Conservation (phyloP, 2,888 invertebrate species). For the Drosophila melanosoma region DNA sequence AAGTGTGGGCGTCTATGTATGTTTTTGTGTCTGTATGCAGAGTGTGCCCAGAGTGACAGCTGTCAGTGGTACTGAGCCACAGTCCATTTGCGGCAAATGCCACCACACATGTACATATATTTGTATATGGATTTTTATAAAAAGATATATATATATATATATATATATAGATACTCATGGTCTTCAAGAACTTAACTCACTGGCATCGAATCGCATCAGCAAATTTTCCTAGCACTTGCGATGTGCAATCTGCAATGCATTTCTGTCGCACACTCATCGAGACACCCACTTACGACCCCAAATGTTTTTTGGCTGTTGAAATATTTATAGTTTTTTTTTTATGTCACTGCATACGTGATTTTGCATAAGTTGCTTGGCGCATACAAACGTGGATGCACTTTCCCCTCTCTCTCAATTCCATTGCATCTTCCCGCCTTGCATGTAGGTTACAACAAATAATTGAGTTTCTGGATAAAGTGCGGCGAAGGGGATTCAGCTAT, state of each 20-base stretch:
- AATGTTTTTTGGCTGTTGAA: constrained; percentile 61
- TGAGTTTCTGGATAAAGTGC: not conserved
- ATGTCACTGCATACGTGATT: constrained; percentile 67
- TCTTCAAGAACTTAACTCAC: constrained; percentile 6
- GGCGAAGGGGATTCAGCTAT: not conserved
- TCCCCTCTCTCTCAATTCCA: not conserved
- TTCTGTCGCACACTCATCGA: constrained; percentile 15
- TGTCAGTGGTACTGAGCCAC: constrained; percentile 59
- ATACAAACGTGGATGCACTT: constrained; percentile 3
- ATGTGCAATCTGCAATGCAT: constrained; percentile 34
- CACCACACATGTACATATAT: constrained; percentile 8
- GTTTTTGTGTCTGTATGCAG: not conserved
- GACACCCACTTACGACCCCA: constrained; percentile 29
- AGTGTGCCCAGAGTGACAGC: constrained; percentile 46
- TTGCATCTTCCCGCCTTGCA: not conserved
- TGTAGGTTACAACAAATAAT: constrained; percentile 29
- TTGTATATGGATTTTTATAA: not conserved
- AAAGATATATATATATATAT: not conserved
- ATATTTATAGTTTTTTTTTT: constrained; percentile 67
- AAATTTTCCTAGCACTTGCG: constrained; percentile 3
- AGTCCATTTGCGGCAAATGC: constrained; percentile 21
- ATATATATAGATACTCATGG: not conserved
- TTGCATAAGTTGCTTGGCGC: constrained; percentile 62
- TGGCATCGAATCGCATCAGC: constrained; percentile 18
- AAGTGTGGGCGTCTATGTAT: constrained; percentile 35